Evolutionary conservation across 2,888 invertebrate species (phyloP), one percentile per base, ranked within the genome.

Genomic region (Atrina japonica): DNA sequence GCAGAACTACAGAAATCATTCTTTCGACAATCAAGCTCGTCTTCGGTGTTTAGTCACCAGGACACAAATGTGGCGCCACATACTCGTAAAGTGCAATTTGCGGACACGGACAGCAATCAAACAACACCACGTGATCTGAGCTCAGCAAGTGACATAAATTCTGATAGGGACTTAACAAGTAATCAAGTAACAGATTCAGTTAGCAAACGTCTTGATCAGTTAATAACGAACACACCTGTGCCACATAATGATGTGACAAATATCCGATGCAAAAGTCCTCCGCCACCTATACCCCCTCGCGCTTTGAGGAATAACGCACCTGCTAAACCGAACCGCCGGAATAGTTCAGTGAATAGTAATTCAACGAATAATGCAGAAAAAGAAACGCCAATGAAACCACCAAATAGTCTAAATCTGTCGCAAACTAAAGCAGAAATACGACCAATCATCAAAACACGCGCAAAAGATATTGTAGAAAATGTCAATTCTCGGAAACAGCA

Each of bases 1-100:
- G 35, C 61, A 6, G 78, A 79, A 52, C 59, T 81, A 14, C 70
- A 70, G 49, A 75, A 77, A 3, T 70, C 78, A 1, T 77, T 81
- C 63, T 76, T 73, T 60, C 43, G 45, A 21, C 52, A 49, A 16
- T 29, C 61, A 35, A 16, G 21, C 16, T 3, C 14, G 11, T 52
- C 52, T 7, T 25, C 52, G 25, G 18, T 21, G 14, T n/a, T 30
- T n/a, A 47, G 30, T n/a, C 30, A n/a, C 11, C n/a, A 49, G 14
- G 23, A 50, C 16, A 11, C 40, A 21, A 29, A 29, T 21, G 43
- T 27, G 7, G 27, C 25, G 23, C 35, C 45, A 29, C 25, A 40
- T 18, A 58, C 21, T 50, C 29, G 53, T 0, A 65, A 60, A 35
- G 70, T 59, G 16, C 56, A 64, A 27, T 60, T 52, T 25, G 59